A percentile compares a stretch with the other conserved stretches of the same genome.
Evolutionary conservation across 35 echinoderm and acorn worm species (phyloP).

Genomic region (Apostichopus japonicus): DNA sequence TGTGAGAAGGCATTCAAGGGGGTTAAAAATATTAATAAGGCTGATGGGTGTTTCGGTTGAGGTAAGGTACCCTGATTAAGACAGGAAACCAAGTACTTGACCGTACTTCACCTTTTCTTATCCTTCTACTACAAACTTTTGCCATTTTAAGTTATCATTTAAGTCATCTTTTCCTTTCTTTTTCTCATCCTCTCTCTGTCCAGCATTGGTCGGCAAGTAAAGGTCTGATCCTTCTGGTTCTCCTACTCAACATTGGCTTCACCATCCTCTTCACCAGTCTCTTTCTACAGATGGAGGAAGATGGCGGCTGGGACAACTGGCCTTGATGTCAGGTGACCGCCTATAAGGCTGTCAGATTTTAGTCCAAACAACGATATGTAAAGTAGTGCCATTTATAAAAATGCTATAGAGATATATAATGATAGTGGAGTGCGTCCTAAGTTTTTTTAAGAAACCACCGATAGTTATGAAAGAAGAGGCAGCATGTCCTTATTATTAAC

Average conservation of each 20-base stretch:
- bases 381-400: neutral
- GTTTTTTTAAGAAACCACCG: neutral
- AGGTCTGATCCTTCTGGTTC: conserved; percentile 84
- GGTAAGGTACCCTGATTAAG: too few species aligned
- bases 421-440: neutral
- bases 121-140: too few species aligned
- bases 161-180: too few species aligned
- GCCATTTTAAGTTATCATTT: too few species aligned
- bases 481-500: neutral
- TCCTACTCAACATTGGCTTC: conserved; percentile 92
- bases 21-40: too few species aligned
- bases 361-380: neutral
- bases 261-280: conserved; percentile 93
- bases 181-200: neutral
- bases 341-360: neutral
- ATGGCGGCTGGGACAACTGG: conserved; percentile 72
- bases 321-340: conserved; percentile 33
- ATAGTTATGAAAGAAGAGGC: neutral
- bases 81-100: too few species aligned
- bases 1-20: too few species aligned
- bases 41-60: too few species aligned
- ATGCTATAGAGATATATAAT: neutral
- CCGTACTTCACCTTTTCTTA: too few species aligned
- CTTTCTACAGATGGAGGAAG: conserved; percentile 95
- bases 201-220: conserved; percentile 97